Base-by-base conservation (phyloP, 2,113 vertebrate genomes). In the Physeter macrocephalus region DNA sequence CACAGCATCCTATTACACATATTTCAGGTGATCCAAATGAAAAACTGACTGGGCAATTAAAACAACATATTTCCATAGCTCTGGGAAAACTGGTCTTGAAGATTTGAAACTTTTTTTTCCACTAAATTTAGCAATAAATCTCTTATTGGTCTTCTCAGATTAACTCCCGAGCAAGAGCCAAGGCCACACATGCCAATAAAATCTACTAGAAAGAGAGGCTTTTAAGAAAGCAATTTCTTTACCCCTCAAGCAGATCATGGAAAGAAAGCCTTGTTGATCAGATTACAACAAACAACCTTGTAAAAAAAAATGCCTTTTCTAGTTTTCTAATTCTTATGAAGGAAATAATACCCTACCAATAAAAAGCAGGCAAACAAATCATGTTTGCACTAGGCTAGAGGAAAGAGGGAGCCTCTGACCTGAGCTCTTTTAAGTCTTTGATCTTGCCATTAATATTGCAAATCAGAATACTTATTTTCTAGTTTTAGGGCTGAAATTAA, bases 221-320 rank as follows among this genome's bases (percentile, higher is more conserved):
- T 86, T 91, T 71, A 85, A 54, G n/a, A 97, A 94, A 94, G 43
- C 41, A 43, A 71, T 54, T 85, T 93, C 57, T 91, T 88, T 81
- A 77, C 3, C 5, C 36, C 3, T 64, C n/a, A 93, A 49, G 74
- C 20, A 89, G 72, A 52, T 87, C 69, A 95, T 2, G 77, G 43
- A 77, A 94, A 82, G 61, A 52, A 83, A 95, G 69, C 1, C 39
- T 72, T 49, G 3, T 49, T 90, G n/a, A 92, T 69, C 57, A 97
- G 84, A 75, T 81, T 69, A 92, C 21, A 90, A 88, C 1, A 72
- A 85, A 67, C n/a, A 81, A 88, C 10, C 3, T 11, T n/a, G 36
- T 59, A 94, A 96, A 90, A 92, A 57, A 39, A 67, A 85, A 43
- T 13, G n/a, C 27, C 49, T 89, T 93, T 91, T 66, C 25, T 85